Conservation (phyloP, 2,113 vertebrate genomes). For the Hemiprocne comata region DNA sequence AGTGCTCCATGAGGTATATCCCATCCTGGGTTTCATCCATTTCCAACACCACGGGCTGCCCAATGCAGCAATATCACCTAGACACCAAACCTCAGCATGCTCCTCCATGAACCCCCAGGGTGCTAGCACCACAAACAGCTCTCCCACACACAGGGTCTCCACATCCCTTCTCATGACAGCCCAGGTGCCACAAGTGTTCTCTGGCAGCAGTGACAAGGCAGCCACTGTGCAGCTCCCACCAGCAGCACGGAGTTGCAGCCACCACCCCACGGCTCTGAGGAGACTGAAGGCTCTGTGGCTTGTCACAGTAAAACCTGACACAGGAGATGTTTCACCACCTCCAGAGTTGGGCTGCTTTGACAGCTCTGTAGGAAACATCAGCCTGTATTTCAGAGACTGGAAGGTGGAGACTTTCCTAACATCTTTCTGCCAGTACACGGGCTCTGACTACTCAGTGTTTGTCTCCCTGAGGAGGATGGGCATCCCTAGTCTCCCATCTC, state of each 20-base stretch:
- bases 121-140: background rate
- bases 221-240: background rate
- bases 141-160: accelerated
- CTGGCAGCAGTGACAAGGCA: background rate
- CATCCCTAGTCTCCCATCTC: background rate
- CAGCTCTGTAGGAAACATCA: background rate
- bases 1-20: background rate
- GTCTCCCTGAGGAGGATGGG: background rate
- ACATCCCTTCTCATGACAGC: background rate
- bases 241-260: background rate
- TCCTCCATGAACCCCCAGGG: background rate
- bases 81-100: background rate
- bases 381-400: background rate
- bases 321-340: background rate
- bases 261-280: background rate
- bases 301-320: background rate
- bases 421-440: background rate
- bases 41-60: background rate
- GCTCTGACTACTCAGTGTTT: background rate
- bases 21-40: background rate
- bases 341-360: background rate
- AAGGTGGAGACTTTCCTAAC: background rate
- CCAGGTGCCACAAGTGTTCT: accelerated
- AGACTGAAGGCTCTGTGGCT: background rate
- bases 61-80: background rate